Base-by-base conservation (phyloP, 2,888 invertebrate genomes). In the Caenorhabditis parvicauda region DNA sequence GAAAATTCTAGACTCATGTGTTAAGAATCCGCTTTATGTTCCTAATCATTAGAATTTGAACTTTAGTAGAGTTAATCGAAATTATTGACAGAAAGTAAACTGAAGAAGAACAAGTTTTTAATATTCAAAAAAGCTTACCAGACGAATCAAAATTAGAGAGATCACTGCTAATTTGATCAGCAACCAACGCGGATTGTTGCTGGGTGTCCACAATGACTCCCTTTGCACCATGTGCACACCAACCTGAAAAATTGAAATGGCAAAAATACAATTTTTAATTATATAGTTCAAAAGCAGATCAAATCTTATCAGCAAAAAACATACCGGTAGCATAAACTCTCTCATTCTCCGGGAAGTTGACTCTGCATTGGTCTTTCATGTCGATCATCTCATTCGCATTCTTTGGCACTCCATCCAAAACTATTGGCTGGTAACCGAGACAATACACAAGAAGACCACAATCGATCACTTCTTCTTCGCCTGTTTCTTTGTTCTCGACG, bases 381-480 rank as follows among this genome's bases (percentile, higher is more conserved):
- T 54, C 65, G 24, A 78, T 65, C 55, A 69, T 64, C 7, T 64
- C 72, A 38, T 66, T 65, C 6, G 59, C 59, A 48, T 69, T 72
- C 38, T 62, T 59, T 5, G 71, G 73, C 6, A 73, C 62, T 43
- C 73, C 74, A 6, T 71, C 64, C n/a, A 79, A 54, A 17, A 76
- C 66, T 24, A 74, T 59, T 32, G 69, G 66, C 47, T 77, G 69
- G 54, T 76, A 81, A 4, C 81, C 81, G 21, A 81, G 74, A 21
- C 77, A 75, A 54, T 76, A 76, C 19, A 81, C 76, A 38, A 82
- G 88, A 75, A 94, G 83, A 70, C 88, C 87, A 78, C 89, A 89
- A 1, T 87, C 81, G 38, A 75, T 7, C 17, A 44, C 54, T n/a
- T 64, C 69, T 41, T 37, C 44, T 37, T 47, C 35, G 2, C 39